Evolutionary conservation across 2,797 vertebrate genomes (phyloP).

Genomic region (Crax fasciolata): DNA sequence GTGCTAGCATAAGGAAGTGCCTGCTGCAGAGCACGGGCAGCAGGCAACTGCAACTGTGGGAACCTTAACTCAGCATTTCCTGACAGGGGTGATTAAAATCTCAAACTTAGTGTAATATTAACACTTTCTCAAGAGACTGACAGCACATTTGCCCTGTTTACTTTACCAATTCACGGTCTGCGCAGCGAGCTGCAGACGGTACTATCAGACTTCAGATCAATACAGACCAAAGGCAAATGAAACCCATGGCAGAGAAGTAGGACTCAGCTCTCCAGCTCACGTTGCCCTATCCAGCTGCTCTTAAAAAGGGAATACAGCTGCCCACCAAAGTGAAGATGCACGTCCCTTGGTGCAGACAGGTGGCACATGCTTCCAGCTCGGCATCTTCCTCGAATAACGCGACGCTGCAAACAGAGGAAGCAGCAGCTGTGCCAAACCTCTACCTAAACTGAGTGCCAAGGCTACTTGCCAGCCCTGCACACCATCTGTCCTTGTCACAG

Average conservation of each 20-base stretch:
- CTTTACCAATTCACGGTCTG: conserved; percentile 38
- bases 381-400: neutral
- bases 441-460: neutral
- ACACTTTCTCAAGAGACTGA: conserved; percentile 75
- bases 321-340: neutral
- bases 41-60: conserved; percentile 61
- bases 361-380: neutral
- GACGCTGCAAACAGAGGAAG: neutral
- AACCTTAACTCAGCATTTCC: conserved; percentile 77
- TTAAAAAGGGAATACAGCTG: too few species aligned
- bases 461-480: neutral
- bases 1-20: conserved; percentile 28
- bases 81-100: conserved; percentile 77
- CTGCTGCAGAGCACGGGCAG: conserved; percentile 58
- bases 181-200: neutral
- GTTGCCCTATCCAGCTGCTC: neutral
- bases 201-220: conserved; percentile 13
- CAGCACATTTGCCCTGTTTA: conserved; percentile 53
- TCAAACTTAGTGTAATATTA: conserved; percentile 69
- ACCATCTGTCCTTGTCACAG: neutral
- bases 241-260: neutral
- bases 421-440: neutral
- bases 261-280: neutral
- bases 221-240: neutral
- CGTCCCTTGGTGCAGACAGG: neutral